Percentiles rank a stretch among this genome's conserved stretches.
Conservation (phyloP, 2,888 invertebrate genomes). For the Athrips mouffetella region DNA sequence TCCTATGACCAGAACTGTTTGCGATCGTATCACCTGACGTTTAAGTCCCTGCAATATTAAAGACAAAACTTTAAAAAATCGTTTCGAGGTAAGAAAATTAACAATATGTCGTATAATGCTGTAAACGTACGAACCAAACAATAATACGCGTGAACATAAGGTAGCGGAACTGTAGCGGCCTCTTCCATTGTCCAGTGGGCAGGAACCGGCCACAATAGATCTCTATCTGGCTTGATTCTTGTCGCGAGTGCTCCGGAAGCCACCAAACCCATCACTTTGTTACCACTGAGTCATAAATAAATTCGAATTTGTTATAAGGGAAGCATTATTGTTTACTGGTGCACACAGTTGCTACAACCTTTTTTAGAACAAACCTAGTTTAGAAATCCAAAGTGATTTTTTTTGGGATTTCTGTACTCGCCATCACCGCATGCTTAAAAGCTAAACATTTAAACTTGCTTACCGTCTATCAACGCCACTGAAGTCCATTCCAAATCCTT, state of each 20-base stretch:
- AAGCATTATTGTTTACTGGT: no score
- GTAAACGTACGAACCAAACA: constrained; percentile 37
- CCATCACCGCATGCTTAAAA: no score
- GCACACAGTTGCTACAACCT: no score
- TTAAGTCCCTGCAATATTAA: no score
- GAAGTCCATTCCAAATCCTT: constrained; percentile 44
- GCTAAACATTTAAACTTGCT: no score
- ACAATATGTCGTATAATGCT: no score
- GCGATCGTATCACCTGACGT: no score
- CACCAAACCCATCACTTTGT: constrained; percentile 81
- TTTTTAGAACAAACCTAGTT: background rate
- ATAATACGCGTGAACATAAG: constrained; percentile 54
- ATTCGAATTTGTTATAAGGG: background rate
- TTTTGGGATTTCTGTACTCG: constrained; percentile 21
- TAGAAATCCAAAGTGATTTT: no score
- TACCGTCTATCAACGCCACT: constrained; percentile 47
- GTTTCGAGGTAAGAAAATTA: no score
- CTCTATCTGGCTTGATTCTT: constrained; percentile 68
- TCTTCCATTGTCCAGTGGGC: constrained; percentile 82
- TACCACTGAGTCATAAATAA: constrained; percentile 54
- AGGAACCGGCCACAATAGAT: constrained; percentile 81
- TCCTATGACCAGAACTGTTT: no score
- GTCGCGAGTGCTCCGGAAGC: constrained; percentile 72
- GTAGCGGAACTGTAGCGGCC: constrained; percentile 86
- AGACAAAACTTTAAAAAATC: no score